Evolutionary conservation across 2,797 vertebrate species (phyloP), one percentile per base, ranked within the genome.

Genomic region (Microctenopoma lineatum): DNA sequence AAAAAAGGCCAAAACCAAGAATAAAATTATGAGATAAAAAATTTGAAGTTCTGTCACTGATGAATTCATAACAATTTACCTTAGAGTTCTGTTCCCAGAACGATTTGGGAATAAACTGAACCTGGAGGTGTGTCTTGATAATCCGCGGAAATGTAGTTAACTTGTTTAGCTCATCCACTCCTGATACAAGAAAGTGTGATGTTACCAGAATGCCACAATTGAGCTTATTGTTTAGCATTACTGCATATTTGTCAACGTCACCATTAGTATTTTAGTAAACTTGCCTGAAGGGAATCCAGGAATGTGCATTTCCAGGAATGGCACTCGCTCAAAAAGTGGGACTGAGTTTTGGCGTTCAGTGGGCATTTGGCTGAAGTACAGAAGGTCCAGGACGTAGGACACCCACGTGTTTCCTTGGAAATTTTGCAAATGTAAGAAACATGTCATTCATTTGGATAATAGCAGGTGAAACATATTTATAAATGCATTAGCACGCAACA

Each of bases 351-450:
- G 79, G 18, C 64, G 80, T n/a, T 91, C 85, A 29, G 84, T 78
- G 42, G 4, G 26, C 9, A 4, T 42, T 18, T 78, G 52, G 3
- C 77, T 80, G 73, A 92, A 92, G 74, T 91, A 85, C 46, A 94
- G 81, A 7, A 91, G 80, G 51, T 93, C 90, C 14, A 93, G 62
- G 13, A 93, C 89, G 50, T 90, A 87, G 0, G 91, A 92, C 11
- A 89, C 76, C 92, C 90, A 93, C 0, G 92, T 93, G 25, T 90
- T 93, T 53, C 92, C 92, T 93, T 18, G 6, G 47, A 27, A 26
- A 57, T 41, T 92, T 93, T 18, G 6, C 45, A 27, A 26, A 57
- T 41, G 2, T 26, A 66, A 72, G 27, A 15, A 74, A 2, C 6
- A 3, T 5, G 47, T 38, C n/a, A 2, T 36, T 45, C 5, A 5